Evolutionary conservation across 2,113 vertebrate species (phyloP), one percentile per base, ranked within the genome.

Genomic region (Hemibagrus wyckioides): DNA sequence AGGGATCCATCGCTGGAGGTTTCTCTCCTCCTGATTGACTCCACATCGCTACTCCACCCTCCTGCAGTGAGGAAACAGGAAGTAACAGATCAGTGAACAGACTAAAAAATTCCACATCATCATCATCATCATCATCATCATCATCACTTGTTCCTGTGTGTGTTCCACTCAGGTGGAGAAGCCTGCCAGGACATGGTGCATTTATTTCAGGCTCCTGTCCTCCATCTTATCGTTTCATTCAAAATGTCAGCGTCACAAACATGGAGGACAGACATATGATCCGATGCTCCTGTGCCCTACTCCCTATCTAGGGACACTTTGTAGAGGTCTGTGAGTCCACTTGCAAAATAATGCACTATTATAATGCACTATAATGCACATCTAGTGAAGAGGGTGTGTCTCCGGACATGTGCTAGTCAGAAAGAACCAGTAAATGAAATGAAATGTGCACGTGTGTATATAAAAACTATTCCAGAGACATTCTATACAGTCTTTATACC

Each of bases 11-110:
- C 88, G 94, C 91, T 86, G 93, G 94, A 92, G 94, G 94, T 50
- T 95, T 93, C 84, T 97, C 95, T 90, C 94, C 94, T 91, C 92
- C 92, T 87, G 93, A 96, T 91, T 91, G 95, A 92, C 94, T 96
- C 96, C 94, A 96, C 97, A 98, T 98, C 1, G 63, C 96, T 94
- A 92, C 91, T 87, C 91, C 96, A 93, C 97, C 93, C 97, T 97
- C 88, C 14, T 83, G 73, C 30, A 39, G 17, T 54, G 41, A 76
- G 48, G 21, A 73, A 80, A 0, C 76, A 54, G 67, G 69, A 75
- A 65, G 19, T 5, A 56, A 71, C 10, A 23, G 41, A 67, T 9
- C 52, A 36, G 73, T 52, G 48, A 9, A 77, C 28, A 52, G 14
- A 52, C 75, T 52, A 75, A 21, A 0, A 3, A 48, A 21, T 57